Evolutionary conservation across 2,888 invertebrate genomes (phyloP), one percentile per base, ranked within the genome.

Genomic region (Patella depressa): DNA sequence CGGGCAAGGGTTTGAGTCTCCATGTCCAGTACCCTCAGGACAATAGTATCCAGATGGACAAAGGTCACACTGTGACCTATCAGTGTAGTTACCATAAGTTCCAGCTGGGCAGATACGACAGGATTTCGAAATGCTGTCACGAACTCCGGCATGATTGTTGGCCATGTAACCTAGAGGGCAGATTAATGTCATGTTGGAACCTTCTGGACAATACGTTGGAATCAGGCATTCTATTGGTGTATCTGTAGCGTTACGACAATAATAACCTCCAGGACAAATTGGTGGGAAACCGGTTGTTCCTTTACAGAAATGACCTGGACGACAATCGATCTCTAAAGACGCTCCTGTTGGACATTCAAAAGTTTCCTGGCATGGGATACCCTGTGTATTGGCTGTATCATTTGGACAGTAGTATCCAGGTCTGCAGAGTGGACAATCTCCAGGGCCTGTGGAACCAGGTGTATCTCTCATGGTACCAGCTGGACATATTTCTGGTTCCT

Each of bases 11-110:
- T 88, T 84, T 19, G 82, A 79, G 53, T 85, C 83, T 24, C 87
- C 86, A 79, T 88, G 81, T 2, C 86, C 85, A 2, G 88, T 88
- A 12, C 88, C 90, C 34, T 75, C 85, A 2, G 90, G 90, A 78
- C 91, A 91, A 84, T 89, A 91, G 81, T 87, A 91, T 9, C 91
- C 91, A 17, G 86, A 86, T 9, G 90, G 90, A 75, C 91, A 91
- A 0, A 85, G 78, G 53, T 85, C 81, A 78, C 91, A 90, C 12
- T 78, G 24, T 9, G 83, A 77, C 4, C 89, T 79, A 54, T 86
- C 85, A 5, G 89, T 86, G 74, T 85, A 80, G 79, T 90, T 89
- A 65, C 90, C 89, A 78, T 90, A 91, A 14, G 85, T 85, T 29
- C 91, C 91, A 45, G 86, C 83, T 5, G 88, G 88, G 78, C 91